These are phyloP conservation scores for Cataglyphis hispanica DNA, from an alignment of 1,140 invertebrate species.

Conservation along the genomic window DNA sequence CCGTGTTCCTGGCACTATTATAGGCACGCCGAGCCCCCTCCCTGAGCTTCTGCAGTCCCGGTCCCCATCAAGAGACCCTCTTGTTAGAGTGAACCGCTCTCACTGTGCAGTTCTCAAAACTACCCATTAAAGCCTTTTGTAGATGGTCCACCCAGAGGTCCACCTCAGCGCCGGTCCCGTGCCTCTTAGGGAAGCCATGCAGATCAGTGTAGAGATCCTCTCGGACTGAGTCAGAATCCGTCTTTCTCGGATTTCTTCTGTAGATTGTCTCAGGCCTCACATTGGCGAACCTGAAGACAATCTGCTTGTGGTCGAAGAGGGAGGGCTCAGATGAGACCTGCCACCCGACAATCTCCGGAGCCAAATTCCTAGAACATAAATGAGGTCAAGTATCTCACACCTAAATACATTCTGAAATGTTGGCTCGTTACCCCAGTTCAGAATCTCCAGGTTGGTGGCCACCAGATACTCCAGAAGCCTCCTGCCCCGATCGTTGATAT, in stretches of 20 bases:
- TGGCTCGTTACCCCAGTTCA: background rate
- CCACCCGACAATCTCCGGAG: background rate
- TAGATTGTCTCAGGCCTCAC: background rate
- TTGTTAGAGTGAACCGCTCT: background rate
- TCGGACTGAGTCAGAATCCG: background rate
- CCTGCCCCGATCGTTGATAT: background rate
- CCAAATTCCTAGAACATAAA: background rate
- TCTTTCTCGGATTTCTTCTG: background rate
- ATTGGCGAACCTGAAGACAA: background rate
- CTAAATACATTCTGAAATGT: background rate
- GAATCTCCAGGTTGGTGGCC: background rate
- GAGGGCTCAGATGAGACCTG: background rate
- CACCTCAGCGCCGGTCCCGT: background rate
- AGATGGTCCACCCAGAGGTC: background rate
- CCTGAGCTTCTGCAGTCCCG: background rate
- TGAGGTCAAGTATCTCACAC: background rate
- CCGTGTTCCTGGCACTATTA: background rate
- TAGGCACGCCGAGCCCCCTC: too few relatives aligned
- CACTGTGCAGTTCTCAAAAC: background rate
- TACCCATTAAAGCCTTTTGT: background rate
- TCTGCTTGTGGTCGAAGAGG: background rate
- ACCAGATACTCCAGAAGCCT: background rate
- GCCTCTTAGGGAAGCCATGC: background rate
- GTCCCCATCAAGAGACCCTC: background rate
- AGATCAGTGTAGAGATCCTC: background rate